phyloP scores from a whole-genome alignment of 2,888 invertebrate species.

The Tachystola acroxantha region DNA sequence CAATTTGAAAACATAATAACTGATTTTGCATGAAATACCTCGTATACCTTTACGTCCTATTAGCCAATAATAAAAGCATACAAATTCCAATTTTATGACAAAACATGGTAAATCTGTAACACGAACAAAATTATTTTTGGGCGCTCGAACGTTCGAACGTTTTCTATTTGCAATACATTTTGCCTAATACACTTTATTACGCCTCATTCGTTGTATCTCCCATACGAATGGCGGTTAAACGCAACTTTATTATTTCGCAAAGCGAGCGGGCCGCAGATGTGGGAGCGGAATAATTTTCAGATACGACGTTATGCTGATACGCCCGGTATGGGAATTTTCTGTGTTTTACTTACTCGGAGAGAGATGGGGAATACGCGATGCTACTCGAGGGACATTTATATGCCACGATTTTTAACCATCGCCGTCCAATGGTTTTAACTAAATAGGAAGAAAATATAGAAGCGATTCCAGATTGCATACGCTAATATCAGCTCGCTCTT shows the following conservation, averaged over 20 bases:
- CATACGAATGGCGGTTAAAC: conserved; percentile 75
- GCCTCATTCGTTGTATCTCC: conserved; percentile 67
- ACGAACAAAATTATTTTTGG: conserved; percentile 12
- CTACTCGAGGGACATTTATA: conserved; percentile 6
- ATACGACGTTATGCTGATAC: conserved; percentile 48
- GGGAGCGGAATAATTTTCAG: conserved; percentile 59
- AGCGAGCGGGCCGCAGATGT: conserved; percentile 62
- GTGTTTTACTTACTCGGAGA: conserved; percentile 52
- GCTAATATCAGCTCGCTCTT: too few species aligned
- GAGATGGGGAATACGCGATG: conserved; percentile 43
- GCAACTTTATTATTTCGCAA: conserved; percentile 71
- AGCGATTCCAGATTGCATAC: too few species aligned
- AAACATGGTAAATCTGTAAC: conserved; percentile 4
- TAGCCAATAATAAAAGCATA: background rate
- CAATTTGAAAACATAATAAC: too few species aligned
- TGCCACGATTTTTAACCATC: too few species aligned
- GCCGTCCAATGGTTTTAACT: too few species aligned
- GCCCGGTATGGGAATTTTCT: conserved; percentile 42
- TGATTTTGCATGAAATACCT: too few species aligned
- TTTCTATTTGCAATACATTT: conserved; percentile 69
- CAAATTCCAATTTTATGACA: conserved; percentile 4
- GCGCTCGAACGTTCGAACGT: conserved; percentile 19
- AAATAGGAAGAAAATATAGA: too few species aligned
- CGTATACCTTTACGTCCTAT: background rate
- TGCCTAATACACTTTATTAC: conserved; percentile 68